Conservation (phyloP, 2,888 invertebrate genomes). For the Malachius bipustulatus region DNA sequence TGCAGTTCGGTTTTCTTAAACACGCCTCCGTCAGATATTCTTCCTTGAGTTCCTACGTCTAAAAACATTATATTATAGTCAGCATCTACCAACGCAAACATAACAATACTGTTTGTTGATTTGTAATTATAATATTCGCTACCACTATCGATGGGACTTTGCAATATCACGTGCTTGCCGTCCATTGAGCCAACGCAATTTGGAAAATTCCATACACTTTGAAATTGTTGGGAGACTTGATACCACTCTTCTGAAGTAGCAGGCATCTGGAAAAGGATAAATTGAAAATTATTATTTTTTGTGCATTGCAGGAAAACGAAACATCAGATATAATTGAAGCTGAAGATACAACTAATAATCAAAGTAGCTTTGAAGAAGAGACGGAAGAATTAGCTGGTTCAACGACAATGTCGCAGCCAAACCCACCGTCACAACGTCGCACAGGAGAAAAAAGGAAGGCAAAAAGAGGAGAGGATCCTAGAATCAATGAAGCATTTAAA, state of each 20-base stretch:
- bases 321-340: too few species aligned
- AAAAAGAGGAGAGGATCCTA: slow-evolving; percentile 1
- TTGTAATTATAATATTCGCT: slow-evolving; percentile 3
- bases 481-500: slow-evolving; percentile 1
- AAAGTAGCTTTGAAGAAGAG: too few species aligned
- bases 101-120: slow-evolving; percentile 8
- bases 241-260: slow-evolving; percentile 7
- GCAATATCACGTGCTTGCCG: too few species aligned
- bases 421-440: background rate
- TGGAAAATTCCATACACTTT: slow-evolving; percentile 14
- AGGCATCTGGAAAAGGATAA: slow-evolving; percentile 11
- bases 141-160: slow-evolving; percentile 3
- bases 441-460: background rate
- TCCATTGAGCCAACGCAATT: slow-evolving; percentile 18
- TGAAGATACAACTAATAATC: too few species aligned
- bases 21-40: slow-evolving; percentile 21
- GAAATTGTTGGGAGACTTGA: slow-evolving; percentile 9
- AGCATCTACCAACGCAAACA: slow-evolving; percentile 10
- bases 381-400: too few species aligned
- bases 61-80: slow-evolving; percentile 7
- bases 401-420: too few species aligned
- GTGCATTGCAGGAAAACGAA: too few species aligned
- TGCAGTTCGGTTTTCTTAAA: slow-evolving; percentile 14
- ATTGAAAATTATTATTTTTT: too few species aligned
- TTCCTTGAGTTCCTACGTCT: slow-evolving; percentile 7